phyloP scores from a whole-genome alignment of 2,113 vertebrate genomes.

The Eurystomus gularis region DNA sequence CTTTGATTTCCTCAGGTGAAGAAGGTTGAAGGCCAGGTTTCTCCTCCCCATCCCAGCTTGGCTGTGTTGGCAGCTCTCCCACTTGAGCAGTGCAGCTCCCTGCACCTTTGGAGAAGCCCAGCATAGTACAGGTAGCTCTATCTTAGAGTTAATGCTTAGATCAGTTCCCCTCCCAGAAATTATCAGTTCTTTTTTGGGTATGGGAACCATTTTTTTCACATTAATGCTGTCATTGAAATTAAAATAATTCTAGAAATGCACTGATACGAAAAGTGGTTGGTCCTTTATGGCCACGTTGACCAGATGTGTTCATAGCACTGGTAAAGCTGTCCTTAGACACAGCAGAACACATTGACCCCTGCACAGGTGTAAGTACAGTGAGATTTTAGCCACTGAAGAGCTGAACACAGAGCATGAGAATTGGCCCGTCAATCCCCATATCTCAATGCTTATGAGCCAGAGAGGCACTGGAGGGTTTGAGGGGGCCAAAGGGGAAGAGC shows the following conservation, averaged over 20 bases:
- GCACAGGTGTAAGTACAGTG: neutral
- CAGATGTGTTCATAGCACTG: rapidly evolving
- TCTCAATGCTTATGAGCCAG: neutral
- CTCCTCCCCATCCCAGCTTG: neutral
- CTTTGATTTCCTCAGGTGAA: neutral
- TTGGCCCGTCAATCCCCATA: neutral
- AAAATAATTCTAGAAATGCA: neutral
- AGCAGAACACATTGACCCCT: neutral
- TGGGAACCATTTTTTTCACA: neutral
- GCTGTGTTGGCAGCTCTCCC: neutral
- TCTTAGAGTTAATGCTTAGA: neutral
- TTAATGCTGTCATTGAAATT: neutral
- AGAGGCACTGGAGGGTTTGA: neutral
- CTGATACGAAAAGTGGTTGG: neutral
- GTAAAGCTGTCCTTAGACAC: neutral
- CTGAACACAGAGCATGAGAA: neutral
- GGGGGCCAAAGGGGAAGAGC: neutral
- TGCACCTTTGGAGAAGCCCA: neutral
- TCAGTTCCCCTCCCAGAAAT: neutral
- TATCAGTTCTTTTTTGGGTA: neutral
- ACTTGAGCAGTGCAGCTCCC: neutral
- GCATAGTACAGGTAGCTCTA: neutral
- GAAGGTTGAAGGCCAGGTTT: neutral
- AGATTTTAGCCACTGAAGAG: neutral
- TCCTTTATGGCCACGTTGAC: neutral